Evolutionary conservation across 2,888 invertebrate species (phyloP), one percentile per base, ranked within the genome.

Genomic region (Ischnus inquisitorius): DNA sequence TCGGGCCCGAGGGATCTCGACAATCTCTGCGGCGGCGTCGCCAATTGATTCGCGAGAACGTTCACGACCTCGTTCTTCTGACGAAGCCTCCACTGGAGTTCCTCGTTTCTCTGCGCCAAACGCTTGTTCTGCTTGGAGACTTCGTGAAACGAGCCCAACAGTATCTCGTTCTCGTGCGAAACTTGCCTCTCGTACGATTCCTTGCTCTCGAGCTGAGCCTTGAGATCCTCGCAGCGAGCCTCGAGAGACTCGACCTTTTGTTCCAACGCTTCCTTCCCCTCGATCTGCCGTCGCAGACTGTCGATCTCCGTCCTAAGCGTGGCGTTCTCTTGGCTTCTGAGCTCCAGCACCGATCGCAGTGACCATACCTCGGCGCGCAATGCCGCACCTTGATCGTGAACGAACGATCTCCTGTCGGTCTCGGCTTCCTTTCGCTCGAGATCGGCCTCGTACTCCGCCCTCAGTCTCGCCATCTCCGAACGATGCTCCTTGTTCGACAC

Each of bases 211-310:
- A 96, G 95, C 94, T 96, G 97, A 89, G 95, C 96, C 92, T 96
- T 96, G 77, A 98, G 94, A 94, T 99, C 98, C 93, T 98, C 98
- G 74, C 97, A 97, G 82, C 97, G 96, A 83, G 98, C 97, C 71
- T 97, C 96, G 43, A 98, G 95, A 0, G 96, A 94, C 25, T 96
- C 96, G n/a, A 97, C 95, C 86, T 96, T 97, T 46, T 97, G 96
- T 92, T 96, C 95, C 0, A 97, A 95, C 0, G 95, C 95, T 22
- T 96, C 96, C 86, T 98, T 95, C 79, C 96, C 95, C 89, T 97
- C 97, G 14, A 97, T 96, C 91, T 97, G 97, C 39, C 96, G 95
- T 57, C 95, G 94, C 74, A 97, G 94, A 88, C 97, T 96, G 28
- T 96, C 95, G 79, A 96, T 95, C 79, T 96, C 95, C 89, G 96